Evolutionary conservation across 2,888 invertebrate genomes (phyloP), one percentile per base, ranked within the genome.

Genomic region (Melitaea athalia): DNA sequence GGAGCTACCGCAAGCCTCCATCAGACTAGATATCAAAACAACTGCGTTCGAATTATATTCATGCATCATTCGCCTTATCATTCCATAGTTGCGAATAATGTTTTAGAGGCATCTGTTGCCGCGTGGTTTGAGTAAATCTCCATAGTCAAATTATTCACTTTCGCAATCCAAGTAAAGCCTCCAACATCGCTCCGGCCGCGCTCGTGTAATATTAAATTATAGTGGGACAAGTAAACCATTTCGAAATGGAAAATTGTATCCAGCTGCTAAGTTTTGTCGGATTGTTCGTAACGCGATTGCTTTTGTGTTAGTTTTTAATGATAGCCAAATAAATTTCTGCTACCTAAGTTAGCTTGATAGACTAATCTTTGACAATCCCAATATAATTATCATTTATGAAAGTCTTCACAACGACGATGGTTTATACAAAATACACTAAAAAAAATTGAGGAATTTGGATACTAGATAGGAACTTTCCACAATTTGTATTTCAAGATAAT

Each of bases 191-290:
- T 57, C 42, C 78, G 74, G 76, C 74, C 73, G 76, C 77, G 84
- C 78, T 88, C 85, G 85, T 89, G 89, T 90, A 90, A 90, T 91
- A 91, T 91, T 91, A 91, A 91, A 91, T 91, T 90, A 91, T 89
- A 90, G 89, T 87, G 84, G 85, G 81, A 85, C 87, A 81, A 85
- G 82, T 85, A 88, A 86, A 85, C 85, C 85, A 87, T 89, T 90
- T 88, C 83, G 83, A 88, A 89, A 90, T 87, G 85, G 90, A 89
- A 90, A 89, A 90, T 88, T 85, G 85, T 83, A 84, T 83, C 80
- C 79, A 79, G 79, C 78, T 76, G 81, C 80, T 67, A 82, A 79
- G 78, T 82, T 84, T 81, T 81, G 79, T 80, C 77, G 77, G 75
- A 77, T 74, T 69, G 75, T 76, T 72, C 76, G 75, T 78, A 80